phyloP scores from a whole-genome alignment of 2,888 invertebrate species.

The Athetis lepigone region DNA sequence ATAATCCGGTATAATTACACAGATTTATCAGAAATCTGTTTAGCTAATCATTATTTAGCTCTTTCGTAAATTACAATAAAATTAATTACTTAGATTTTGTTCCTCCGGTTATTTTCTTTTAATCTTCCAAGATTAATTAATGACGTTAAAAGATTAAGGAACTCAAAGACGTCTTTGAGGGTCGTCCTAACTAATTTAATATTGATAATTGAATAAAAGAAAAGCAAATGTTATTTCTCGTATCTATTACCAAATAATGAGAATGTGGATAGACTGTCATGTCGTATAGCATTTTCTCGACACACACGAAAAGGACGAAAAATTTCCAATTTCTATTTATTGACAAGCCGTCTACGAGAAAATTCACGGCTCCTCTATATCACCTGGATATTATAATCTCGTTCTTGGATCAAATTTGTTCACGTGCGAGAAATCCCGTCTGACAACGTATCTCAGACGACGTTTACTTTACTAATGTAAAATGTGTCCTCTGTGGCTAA shows the following conservation, averaged over 20 bases:
- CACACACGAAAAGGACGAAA: constrained; percentile 24
- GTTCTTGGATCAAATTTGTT: constrained; percentile 85
- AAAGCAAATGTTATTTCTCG: neutral
- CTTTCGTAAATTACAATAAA: constrained; percentile 14
- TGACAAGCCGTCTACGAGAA: constrained; percentile 34
- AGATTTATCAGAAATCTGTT: constrained; percentile 5
- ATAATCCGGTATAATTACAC: neutral
- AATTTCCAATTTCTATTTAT: constrained; percentile 36
- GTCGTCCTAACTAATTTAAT: constrained; percentile 1
- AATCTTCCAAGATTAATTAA: constrained; percentile 19
- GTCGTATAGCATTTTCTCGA: constrained; percentile 17
- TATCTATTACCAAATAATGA: neutral
- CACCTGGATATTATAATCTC: constrained; percentile 81
- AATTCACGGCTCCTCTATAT: constrained; percentile 58
- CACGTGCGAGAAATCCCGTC: constrained; percentile 83
- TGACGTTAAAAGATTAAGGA: neutral
- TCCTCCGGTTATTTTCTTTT: neutral
- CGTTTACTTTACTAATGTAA: constrained; percentile 62
- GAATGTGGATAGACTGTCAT: neutral
- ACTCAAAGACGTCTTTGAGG: neutral
- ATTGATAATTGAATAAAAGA: constrained; percentile 2
- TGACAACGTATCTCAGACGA: constrained; percentile 77
- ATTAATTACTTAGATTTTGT: constrained; percentile 15
- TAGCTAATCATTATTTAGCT: constrained; percentile 7
- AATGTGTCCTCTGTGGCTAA: constrained; percentile 40